These are phyloP conservation scores for Drosophila birchii DNA, from an alignment of 2,888 invertebrate genomes.

Conservation along the genomic window DNA sequence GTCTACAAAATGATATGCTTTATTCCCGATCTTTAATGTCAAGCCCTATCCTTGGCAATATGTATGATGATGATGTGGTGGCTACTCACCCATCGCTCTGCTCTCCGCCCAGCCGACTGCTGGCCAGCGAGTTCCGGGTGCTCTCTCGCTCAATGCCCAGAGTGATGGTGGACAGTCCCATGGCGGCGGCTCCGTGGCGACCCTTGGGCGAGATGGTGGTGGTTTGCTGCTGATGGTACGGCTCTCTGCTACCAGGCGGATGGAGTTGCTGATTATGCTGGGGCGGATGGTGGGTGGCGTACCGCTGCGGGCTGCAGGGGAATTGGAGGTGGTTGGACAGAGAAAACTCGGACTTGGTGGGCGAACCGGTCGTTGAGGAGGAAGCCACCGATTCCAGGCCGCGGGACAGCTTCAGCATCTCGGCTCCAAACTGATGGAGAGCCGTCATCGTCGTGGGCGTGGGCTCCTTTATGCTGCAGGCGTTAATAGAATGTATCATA, in stretches of 20 bases:
- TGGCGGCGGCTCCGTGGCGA: slow-evolving; percentile 45
- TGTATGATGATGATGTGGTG: neutral
- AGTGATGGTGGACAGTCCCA: slow-evolving; percentile 62
- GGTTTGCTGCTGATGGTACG: slow-evolving; percentile 54
- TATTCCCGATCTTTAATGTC: neutral
- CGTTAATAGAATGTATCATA: neutral
- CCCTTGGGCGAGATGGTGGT: slow-evolving; percentile 48
- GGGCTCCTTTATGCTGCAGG: slow-evolving; percentile 87
- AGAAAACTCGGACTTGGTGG: slow-evolving; percentile 82
- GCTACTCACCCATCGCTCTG: slow-evolving; percentile 68
- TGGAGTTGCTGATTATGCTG: slow-evolving; percentile 47
- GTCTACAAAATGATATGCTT: neutral
- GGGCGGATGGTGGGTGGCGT: slow-evolving; percentile 55
- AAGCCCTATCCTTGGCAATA: neutral
- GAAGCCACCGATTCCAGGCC: slow-evolving; percentile 90
- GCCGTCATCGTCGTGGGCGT: slow-evolving; percentile 93
- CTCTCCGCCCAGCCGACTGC: slow-evolving; percentile 72
- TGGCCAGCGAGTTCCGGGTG: slow-evolving; percentile 70
- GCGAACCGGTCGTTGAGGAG: slow-evolving; percentile 82
- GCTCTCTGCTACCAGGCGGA: slow-evolving; percentile 11
- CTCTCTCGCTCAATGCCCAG: slow-evolving; percentile 66
- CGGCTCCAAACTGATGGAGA: slow-evolving; percentile 93
- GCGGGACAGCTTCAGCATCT: slow-evolving; percentile 93
- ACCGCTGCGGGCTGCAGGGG: slow-evolving; percentile 71
- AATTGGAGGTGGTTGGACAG: slow-evolving; percentile 75